phyloP scores from a whole-genome alignment of 2,888 invertebrate species.

The Hylaea fasciaria region DNA sequence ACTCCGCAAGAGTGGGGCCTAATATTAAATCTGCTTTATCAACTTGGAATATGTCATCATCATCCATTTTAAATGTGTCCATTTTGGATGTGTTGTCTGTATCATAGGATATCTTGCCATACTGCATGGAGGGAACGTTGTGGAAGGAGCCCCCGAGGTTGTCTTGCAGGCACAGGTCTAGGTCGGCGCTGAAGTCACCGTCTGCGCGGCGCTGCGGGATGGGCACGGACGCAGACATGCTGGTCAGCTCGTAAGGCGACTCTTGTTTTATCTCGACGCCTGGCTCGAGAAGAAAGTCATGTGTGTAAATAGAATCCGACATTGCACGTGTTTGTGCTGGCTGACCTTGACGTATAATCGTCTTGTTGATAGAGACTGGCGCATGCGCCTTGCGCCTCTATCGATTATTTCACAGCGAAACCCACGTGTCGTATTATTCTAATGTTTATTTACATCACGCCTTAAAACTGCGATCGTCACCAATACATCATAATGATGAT shows the following conservation, averaged over 20 bases:
- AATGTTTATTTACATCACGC: slow-evolving; percentile 47
- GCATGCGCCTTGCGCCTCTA: slow-evolving; percentile 79
- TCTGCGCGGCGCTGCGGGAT: slow-evolving; percentile 85
- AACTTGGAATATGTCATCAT: slow-evolving; percentile 95
- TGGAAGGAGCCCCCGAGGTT: slow-evolving; percentile 71
- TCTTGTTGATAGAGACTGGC: slow-evolving; percentile 80
- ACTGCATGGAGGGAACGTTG: slow-evolving; percentile 70
- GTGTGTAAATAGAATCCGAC: slow-evolving; percentile 87
- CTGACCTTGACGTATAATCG: slow-evolving; percentile 82
- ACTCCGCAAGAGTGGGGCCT: slow-evolving; percentile 92
- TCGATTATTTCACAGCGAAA: slow-evolving; percentile 75
- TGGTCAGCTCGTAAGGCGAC: slow-evolving; percentile 75
- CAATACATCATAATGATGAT: slow-evolving; percentile 5
- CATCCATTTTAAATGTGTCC: slow-evolving; percentile 91
- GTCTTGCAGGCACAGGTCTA: slow-evolving; percentile 84
- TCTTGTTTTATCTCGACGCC: slow-evolving; percentile 87
- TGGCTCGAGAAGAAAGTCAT: slow-evolving; percentile 87
- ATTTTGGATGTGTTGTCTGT: slow-evolving; percentile 76
- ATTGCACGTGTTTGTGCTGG: slow-evolving; percentile 83
- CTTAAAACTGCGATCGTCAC: slow-evolving; percentile 36
- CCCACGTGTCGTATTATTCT: slow-evolving; percentile 74
- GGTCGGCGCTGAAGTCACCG: slow-evolving; percentile 83
- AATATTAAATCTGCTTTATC: slow-evolving; percentile 94
- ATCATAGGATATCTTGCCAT: slow-evolving; percentile 72
- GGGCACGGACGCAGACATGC: slow-evolving; percentile 86